These are phyloP conservation scores for Protonemura montana DNA, from an alignment of 2,888 invertebrate species.

Conservation along the genomic window DNA sequence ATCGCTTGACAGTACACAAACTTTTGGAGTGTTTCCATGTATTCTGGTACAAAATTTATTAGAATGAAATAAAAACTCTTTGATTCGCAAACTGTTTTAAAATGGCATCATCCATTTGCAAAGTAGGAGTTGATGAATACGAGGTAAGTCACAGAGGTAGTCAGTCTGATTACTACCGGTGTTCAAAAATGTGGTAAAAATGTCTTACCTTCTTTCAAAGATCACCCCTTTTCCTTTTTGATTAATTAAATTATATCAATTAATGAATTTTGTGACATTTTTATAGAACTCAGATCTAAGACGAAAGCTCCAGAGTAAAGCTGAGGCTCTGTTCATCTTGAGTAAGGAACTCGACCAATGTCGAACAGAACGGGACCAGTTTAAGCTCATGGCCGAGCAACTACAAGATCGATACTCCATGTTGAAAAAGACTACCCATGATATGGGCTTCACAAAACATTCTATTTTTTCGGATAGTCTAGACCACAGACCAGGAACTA, in stretches of 20 bases:
- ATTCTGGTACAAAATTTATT: background rate
- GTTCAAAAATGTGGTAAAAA: background rate
- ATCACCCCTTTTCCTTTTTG: too few species aligned
- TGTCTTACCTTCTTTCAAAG: too few species aligned
- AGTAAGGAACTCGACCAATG: slow-evolving; percentile 80
- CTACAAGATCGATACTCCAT: slow-evolving; percentile 66
- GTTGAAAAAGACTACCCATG: slow-evolving; percentile 58
- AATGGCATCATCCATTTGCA: background rate
- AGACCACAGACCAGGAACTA: slow-evolving; percentile 45
- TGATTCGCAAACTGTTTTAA: background rate
- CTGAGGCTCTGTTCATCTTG: slow-evolving; percentile 81
- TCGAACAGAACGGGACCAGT: slow-evolving; percentile 80
- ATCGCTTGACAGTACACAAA: too few species aligned
- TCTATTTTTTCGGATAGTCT: slow-evolving; percentile 48
- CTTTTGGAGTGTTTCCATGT: background rate
- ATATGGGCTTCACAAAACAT: slow-evolving; percentile 47
- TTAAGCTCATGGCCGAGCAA: slow-evolving; percentile 81
- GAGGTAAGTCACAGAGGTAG: background rate
- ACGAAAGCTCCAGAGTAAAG: slow-evolving; percentile 81
- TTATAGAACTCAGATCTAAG: slow-evolving; percentile 69
- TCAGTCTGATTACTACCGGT: background rate
- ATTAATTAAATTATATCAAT: background rate
- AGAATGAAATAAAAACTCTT: background rate
- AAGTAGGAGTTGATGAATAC: slow-evolving; percentile 10
- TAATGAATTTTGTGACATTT: background rate